Evolutionary conservation across 2,888 invertebrate species (phyloP).

Genomic region (Pseudoips prasinana): DNA sequence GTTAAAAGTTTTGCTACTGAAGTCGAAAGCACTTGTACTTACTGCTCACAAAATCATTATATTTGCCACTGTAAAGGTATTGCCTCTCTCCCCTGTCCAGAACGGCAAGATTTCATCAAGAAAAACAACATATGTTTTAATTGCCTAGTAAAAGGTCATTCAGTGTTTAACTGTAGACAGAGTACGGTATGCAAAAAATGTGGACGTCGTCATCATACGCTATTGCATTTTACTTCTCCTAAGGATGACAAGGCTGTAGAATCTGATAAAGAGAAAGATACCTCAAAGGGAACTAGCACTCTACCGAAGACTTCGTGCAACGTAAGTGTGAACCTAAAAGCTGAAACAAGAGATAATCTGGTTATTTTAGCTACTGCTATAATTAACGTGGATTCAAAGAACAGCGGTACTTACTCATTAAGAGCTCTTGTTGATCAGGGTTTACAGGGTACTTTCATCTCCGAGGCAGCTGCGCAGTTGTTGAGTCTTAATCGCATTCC

Average conservation of each 20-base stretch:
- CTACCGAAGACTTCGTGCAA: constrained; percentile 1
- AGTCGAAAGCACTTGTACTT: constrained; percentile 9
- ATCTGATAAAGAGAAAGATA: neutral
- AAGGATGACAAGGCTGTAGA: neutral
- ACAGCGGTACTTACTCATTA: constrained; percentile 7
- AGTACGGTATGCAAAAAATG: constrained; percentile 19
- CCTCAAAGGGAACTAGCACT: constrained; percentile 1
- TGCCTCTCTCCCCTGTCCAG: neutral
- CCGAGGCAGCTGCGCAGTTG: constrained; percentile 17
- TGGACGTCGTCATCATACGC: constrained; percentile 19
- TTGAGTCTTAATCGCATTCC: constrained; percentile 13
- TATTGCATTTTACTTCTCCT: constrained; percentile 10
- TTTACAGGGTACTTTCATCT: constrained; percentile 23
- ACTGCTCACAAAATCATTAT: constrained; percentile 15
- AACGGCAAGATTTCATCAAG: constrained; percentile 17
- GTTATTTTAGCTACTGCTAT: constrained; percentile 18
- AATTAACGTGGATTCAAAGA: constrained; percentile 8
- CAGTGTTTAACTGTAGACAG: constrained; percentile 6
- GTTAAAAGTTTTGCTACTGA: neutral
- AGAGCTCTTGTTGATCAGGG: constrained; percentile 25
- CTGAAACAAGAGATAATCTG: constrained; percentile 7
- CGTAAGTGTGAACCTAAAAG: constrained; percentile 5
- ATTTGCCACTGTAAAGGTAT: constrained; percentile 15
- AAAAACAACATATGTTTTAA: constrained; percentile 22
- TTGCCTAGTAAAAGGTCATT: constrained; percentile 17